A percentile compares a stretch with the other conserved stretches of the same genome.
These are phyloP conservation scores for Drosophila multiciliata DNA, from an alignment of 2,888 invertebrate species.

Conservation along the genomic window DNA sequence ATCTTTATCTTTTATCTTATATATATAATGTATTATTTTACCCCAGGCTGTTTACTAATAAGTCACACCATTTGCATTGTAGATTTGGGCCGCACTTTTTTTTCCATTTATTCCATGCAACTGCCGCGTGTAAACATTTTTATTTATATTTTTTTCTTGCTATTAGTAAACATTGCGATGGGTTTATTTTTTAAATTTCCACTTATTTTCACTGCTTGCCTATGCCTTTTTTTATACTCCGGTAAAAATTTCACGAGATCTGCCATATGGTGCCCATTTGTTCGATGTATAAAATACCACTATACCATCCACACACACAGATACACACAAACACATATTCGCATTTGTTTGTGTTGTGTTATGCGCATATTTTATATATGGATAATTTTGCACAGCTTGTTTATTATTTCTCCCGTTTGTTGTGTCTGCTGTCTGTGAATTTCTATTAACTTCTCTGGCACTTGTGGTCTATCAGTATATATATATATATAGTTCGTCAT, in stretches of 20 bases:
- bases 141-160: slow-evolving; percentile 48
- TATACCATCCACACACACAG: slow-evolving; percentile 7
- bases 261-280: slow-evolving; percentile 64
- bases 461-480: neutral
- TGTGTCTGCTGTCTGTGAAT: slow-evolving; percentile 8
- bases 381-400: slow-evolving; percentile 45
- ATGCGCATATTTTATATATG: slow-evolving; percentile 30
- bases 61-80: slow-evolving; percentile 69
- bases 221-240: slow-evolving; percentile 30
- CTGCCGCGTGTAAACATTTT: slow-evolving; percentile 64
- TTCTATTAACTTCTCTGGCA: slow-evolving; percentile 21
- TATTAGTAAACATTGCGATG: slow-evolving; percentile 69
- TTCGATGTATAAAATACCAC: slow-evolving; percentile 31
- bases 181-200: slow-evolving; percentile 51
- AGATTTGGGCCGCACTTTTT: slow-evolving; percentile 53
- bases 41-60: slow-evolving; percentile 64
- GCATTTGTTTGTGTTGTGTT: slow-evolving; percentile 14
- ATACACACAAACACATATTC: neutral
- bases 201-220: slow-evolving; percentile 61
- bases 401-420: slow-evolving; percentile 2
- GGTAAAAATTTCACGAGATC: slow-evolving; percentile 55
- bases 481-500: neutral
- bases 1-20: slow-evolving; percentile 17
- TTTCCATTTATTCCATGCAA: slow-evolving; percentile 27
- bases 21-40: slow-evolving; percentile 34